Conservation (phyloP, 2,888 invertebrate species). For the Steinernema carpocapsae region DNA sequence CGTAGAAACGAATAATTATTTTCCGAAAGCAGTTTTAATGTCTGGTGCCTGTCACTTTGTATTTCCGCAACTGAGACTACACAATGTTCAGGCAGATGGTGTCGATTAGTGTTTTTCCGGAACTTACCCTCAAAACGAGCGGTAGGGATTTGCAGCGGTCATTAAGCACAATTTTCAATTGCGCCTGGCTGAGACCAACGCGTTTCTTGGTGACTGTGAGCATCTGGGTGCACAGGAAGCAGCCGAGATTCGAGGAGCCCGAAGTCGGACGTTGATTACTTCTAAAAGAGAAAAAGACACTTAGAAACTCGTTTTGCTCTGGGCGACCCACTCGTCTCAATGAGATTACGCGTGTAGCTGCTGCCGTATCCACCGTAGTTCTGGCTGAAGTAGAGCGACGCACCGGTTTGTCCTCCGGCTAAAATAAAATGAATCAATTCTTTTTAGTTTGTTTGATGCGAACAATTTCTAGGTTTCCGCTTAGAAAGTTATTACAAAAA, state of each 20-base stretch:
- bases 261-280: not conserved
- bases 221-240: constrained; percentile 61
- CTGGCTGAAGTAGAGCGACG: not conserved
- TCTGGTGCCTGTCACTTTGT: no score
- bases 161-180: constrained; percentile 52
- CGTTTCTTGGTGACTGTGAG: constrained; percentile 59
- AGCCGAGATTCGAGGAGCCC: constrained; percentile 49
- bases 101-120: no score
- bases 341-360: not conserved
- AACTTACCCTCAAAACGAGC: constrained; percentile 51
- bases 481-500: no score
- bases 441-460: no score
- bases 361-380: constrained; percentile 9
- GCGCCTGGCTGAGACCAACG: constrained; percentile 58
- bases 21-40: no score
- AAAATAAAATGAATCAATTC: no score
- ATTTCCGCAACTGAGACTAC: no score
- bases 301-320: not conserved
- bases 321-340: not conserved
- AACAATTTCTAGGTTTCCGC: no score
- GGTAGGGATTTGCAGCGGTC: constrained; percentile 58
- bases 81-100: no score
- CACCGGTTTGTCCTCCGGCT: not conserved
- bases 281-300: constrained; percentile 3
- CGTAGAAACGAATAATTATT: no score